Percentiles rank a stretch among this genome's conserved stretches.
These are phyloP conservation scores for Stylophora pistillata DNA, from an alignment of 64 coral and sea anemone species.

Conservation along the genomic window DNA sequence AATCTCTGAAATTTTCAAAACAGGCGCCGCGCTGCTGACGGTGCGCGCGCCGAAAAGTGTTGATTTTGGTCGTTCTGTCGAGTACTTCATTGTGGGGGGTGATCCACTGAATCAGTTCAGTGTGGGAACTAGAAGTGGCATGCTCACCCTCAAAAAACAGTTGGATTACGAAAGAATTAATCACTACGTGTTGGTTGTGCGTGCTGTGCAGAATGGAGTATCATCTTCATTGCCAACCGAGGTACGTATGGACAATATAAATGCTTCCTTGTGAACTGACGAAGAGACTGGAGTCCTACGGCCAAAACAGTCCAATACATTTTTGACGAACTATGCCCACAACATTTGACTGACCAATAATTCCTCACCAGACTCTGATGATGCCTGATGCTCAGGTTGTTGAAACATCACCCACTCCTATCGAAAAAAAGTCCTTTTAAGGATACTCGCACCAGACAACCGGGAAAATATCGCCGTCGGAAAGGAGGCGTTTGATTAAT, in stretches of 20 bases:
- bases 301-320: too few species aligned
- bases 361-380: too few species aligned
- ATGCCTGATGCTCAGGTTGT: too few species aligned
- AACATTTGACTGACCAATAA: too few species aligned
- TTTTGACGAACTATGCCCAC: too few species aligned
- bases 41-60: conserved; percentile 40
- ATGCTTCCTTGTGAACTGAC: not conserved
- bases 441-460: too few species aligned
- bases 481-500: too few species aligned
- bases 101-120: conserved; percentile 55
- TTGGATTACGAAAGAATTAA: conserved; percentile 54
- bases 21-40: not conserved
- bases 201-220: conserved; percentile 48
- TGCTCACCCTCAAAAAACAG: conserved; percentile 38
- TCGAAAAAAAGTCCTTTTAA: too few species aligned
- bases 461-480: too few species aligned
- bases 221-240: conserved; percentile 49
- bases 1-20: conserved; percentile 23
- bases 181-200: conserved; percentile 34
- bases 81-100: conserved; percentile 64
- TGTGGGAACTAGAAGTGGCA: conserved; percentile 36
- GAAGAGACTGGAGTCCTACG: too few species aligned
- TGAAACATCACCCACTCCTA: too few species aligned
- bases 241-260: not conserved
- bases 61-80: conserved; percentile 6